Evolutionary conservation across 1,140 invertebrate genomes (phyloP).

Genomic region (Sitobion miscanthi): DNA sequence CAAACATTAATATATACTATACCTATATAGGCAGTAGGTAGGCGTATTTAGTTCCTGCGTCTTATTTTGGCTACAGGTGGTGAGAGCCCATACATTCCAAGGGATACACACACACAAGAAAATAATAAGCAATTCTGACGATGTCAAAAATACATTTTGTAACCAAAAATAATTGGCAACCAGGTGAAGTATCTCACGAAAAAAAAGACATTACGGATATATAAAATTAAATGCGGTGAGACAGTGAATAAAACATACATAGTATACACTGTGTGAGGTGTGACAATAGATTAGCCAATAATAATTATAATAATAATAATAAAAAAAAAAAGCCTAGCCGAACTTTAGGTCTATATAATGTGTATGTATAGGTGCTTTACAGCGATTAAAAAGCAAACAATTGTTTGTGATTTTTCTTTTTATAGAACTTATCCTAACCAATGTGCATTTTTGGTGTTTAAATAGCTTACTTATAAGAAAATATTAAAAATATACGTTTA

Average conservation of each 20-base stretch:
- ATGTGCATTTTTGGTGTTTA: neutral
- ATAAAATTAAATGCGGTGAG: neutral
- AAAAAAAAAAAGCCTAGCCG: neutral
- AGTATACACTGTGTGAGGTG: too few relatives aligned
- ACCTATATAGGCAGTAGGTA: neutral
- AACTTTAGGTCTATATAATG: neutral
- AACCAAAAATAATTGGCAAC: constrained; percentile 39
- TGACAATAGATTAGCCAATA: neutral
- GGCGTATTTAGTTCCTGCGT: neutral
- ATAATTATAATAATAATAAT: neutral
- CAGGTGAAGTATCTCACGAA: constrained; percentile 25
- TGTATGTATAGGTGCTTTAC: neutral
- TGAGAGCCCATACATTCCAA: neutral
- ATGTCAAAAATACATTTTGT: constrained; percentile 47
- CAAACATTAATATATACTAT: neutral
- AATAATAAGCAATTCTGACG: neutral
- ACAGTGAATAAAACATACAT: neutral
- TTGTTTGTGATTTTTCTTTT: neutral
- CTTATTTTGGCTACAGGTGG: constrained; percentile 15
- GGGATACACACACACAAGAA: neutral
- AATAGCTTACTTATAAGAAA: neutral
- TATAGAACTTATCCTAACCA: neutral
- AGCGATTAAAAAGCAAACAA: neutral
- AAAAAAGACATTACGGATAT: neutral
- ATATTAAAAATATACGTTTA: neutral